These are phyloP conservation scores for Pseudomyrmex flavicornis DNA, from an alignment of 1,140 invertebrate genomes.

Conservation along the genomic window DNA sequence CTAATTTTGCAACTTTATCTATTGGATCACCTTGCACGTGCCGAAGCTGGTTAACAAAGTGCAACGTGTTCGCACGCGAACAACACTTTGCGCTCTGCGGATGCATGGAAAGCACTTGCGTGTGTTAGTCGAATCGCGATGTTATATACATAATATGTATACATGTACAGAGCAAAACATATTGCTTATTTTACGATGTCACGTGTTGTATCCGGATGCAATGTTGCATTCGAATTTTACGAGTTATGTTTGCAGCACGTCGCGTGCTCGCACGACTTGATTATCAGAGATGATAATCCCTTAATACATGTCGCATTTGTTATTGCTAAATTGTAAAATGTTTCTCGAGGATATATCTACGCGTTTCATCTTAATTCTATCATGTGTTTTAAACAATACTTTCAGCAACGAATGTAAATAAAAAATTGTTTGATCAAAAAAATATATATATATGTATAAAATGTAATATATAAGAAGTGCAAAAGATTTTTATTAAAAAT, in stretches of 20 bases:
- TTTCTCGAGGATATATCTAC: not conserved
- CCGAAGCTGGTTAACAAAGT: not conserved
- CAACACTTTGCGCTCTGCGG: not conserved
- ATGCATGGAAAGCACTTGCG: not conserved
- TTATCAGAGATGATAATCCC: not conserved
- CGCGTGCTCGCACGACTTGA: constrained; percentile 20
- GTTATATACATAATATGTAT: constrained; percentile 28
- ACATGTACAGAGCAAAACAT: not conserved
- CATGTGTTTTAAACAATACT: not conserved
- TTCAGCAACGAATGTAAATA: not conserved
- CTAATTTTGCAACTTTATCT: constrained; percentile 37
- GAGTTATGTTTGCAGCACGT: not conserved
- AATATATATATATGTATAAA: not conserved
- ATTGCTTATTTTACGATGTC: not conserved
- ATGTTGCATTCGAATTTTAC: constrained; percentile 8
- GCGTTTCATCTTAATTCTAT: not conserved
- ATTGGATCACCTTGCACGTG: constrained; percentile 11
- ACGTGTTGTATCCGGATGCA: not conserved
- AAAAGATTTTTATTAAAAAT: not conserved
- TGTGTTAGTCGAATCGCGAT: not conserved
- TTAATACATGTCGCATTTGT: constrained; percentile 7
- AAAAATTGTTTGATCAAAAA: not conserved
- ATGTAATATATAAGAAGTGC: no score
- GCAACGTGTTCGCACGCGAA: constrained; percentile 3
- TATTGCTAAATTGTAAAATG: not conserved